Conservation (phyloP, 2,888 invertebrate species). For the Anticlea derivata region DNA sequence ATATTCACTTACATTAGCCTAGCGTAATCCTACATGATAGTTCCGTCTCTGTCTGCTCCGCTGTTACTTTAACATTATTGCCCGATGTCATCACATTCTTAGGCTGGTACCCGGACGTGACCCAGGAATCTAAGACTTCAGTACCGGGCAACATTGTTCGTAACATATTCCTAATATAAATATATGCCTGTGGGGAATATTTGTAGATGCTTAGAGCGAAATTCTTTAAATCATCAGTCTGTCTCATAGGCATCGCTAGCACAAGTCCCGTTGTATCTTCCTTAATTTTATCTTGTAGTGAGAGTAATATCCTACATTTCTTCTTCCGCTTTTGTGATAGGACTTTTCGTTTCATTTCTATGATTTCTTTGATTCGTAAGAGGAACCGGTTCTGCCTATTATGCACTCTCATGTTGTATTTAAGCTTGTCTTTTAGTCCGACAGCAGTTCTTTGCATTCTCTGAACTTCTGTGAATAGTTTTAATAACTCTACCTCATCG, state of each 20-base stretch:
- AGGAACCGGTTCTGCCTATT: constrained; percentile 65
- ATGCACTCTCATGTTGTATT: constrained; percentile 63
- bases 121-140: constrained; percentile 70
- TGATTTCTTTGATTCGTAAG: constrained; percentile 59
- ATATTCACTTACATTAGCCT: constrained; percentile 51
- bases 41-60: constrained; percentile 71
- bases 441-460: constrained; percentile 68
- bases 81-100: constrained; percentile 60
- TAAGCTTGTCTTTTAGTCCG: constrained; percentile 64
- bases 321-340: constrained; percentile 70
- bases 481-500: constrained; percentile 53
- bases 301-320: constrained; percentile 69
- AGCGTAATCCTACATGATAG: constrained; percentile 69
- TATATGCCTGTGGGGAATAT: constrained; percentile 76
- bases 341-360: constrained; percentile 67
- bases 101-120: constrained; percentile 64
- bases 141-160: constrained; percentile 74
- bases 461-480: constrained; percentile 73
- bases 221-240: constrained; percentile 75
- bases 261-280: constrained; percentile 73
- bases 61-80: constrained; percentile 64
- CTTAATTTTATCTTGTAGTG: constrained; percentile 73
- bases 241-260: constrained; percentile 73
- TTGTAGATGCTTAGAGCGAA: constrained; percentile 75
- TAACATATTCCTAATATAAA: constrained; percentile 72